Conservation (phyloP, 2,113 vertebrate genomes). For the Eira barbara region DNA sequence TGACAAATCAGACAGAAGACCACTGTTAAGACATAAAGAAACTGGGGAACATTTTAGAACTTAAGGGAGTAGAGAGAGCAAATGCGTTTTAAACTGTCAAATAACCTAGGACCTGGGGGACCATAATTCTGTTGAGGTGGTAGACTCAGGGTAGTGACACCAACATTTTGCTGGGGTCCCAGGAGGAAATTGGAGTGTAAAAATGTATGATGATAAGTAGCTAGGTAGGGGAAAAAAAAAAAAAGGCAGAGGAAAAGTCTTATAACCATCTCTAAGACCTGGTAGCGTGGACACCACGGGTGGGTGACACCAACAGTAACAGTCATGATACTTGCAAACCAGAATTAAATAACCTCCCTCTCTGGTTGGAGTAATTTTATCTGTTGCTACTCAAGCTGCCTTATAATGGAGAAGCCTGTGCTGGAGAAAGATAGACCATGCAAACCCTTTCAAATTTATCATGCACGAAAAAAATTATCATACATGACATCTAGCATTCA, state of each 20-base stretch:
- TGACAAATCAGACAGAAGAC: not conserved
- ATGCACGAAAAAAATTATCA: not conserved
- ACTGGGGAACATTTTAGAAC: not conserved
- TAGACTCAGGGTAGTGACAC: not conserved
- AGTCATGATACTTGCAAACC: not conserved
- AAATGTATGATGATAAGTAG: not conserved
- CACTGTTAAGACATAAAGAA: not conserved
- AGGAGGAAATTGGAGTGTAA: not conserved
- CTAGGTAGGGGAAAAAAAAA: not conserved
- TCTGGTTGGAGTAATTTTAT: not conserved
- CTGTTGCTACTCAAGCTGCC: not conserved
- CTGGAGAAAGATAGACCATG: not conserved
- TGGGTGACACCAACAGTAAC: not conserved
- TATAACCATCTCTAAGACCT: not conserved
- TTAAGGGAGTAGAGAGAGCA: not conserved
- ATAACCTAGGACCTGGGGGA: not conserved
- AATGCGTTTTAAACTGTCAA: not conserved
- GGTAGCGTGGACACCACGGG: not conserved
- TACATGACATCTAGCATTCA: not conserved
- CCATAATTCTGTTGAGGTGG: not conserved
- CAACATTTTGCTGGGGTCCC: not conserved
- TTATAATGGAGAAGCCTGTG: not conserved
- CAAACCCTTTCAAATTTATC: not conserved
- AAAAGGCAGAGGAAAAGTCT: not conserved
- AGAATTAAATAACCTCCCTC: not conserved